Evolutionary conservation across 1,140 invertebrate genomes (phyloP), one percentile per base, ranked within the genome.

Genomic region (Leucophenga varia): DNA sequence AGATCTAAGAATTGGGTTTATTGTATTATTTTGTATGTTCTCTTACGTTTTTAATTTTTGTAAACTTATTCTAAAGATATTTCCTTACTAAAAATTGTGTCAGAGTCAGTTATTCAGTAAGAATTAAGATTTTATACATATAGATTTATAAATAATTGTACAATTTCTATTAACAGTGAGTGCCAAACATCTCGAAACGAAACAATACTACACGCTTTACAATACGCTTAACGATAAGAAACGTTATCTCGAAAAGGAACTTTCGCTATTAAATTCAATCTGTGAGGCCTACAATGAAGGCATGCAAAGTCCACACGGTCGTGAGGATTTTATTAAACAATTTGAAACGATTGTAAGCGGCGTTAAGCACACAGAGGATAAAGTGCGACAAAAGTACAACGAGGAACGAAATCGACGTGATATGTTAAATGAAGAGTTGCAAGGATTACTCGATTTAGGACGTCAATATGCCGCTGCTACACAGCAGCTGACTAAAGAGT

Each of bases 151-250:
- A n/a, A n/a, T n/a, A n/a, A n/a, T n/a, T n/a, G n/a, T n/a, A n/a
- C n/a, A n/a, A n/a, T n/a, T 39, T 20, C 14, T 36, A 12, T 32
- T 82, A 84, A 46, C 74, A 95, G 93, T 98, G 72, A 87, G 91
- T 48, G 86, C 88, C 19, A 97, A 93, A 64, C 93, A 98, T 64
- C 88, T 90, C 71, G 94, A 98, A 81, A 97, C 94, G 0, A 97
- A 97, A 75, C 93, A 97, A 78, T 96, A 94, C 79, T 98, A 94
- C 71, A 95, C 91, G 20, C 79, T 97, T 42, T 95, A 96, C 74
- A 98, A 98, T 77, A 94, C 91, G 4, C 78, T 98, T n/a, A 88
- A 94, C 73, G 95, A 97, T 78, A 91, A 90, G 3, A 90, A 92
- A 74, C 78, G 89, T 19, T 97, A 97, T 77, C 82, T 97, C 50